Base-by-base conservation (phyloP, 2,888 invertebrate species). In the Melanargia galathea region DNA sequence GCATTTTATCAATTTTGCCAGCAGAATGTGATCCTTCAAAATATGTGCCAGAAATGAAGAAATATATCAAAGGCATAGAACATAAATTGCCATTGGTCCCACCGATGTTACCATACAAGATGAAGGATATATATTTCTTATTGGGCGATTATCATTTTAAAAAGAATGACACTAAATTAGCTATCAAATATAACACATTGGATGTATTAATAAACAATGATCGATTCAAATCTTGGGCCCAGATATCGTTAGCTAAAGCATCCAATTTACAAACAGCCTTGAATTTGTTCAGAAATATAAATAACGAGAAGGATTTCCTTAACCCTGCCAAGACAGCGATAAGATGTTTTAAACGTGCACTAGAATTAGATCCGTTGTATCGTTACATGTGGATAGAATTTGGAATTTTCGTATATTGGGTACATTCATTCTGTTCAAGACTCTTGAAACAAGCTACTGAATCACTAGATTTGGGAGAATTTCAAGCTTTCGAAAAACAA, bases 61-160 rank as follows among this genome's bases (percentile, higher is more conserved):
- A 93, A 62, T 96, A 93, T 75, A 94, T 96, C 40, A 93, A 94
- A 73, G 95, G 95, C 0, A 83, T 87, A 13, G 86, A 83, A 49
- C 88, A 92, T 2, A 91, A 90, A 57, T 78, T 93, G 66, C 94
- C 95, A 0, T 76, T 75, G 2, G 83, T 93, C n/a, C 90, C 89
- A 40, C 84, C 88, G 62, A 76, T 91, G 5, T 73, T 94, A 52
- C 94, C 94, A 0, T 92, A 90, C 68, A 92, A 93, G 79, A 92
- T 95, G 75, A 93, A 93, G 40, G 95, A 95, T 59, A 94, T 97
- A 63, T 98, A 96, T 82, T 98, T 97, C 80, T 89, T 98, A n/a
- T 86, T 99, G 24, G 98, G 95, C 0, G 98, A 99, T 88, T 97
- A 95, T 84, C 95, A 97, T 84, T 97, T 98, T 77, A 98, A 98